These are phyloP conservation scores for Meloidogyne hapla DNA, from an alignment of 1,140 invertebrate genomes.

Conservation along the genomic window DNA sequence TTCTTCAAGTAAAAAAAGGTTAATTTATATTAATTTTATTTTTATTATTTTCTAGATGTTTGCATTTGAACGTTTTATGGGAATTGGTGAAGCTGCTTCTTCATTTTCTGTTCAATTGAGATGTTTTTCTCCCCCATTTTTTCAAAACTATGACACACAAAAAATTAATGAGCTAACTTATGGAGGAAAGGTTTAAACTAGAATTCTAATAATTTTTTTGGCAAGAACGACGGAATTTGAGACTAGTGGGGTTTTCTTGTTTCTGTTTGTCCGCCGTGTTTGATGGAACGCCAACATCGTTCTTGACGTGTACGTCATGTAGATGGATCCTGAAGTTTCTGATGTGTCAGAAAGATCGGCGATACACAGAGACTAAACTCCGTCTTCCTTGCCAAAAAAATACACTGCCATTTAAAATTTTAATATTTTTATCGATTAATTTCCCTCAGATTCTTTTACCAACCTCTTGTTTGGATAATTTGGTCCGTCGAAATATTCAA, in stretches of 20 bases:
- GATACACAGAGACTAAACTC: too few species aligned
- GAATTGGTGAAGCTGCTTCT: constrained; percentile 19
- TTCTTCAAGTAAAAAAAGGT: neutral
- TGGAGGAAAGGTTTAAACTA: constrained; percentile 61
- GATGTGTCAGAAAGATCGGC: too few species aligned
- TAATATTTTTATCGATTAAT: constrained; percentile 11
- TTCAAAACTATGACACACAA: constrained; percentile 43
- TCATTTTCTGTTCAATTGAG: constrained; percentile 43
- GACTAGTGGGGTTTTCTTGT: too few species aligned
- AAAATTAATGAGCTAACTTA: constrained; percentile 61
- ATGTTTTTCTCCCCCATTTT: constrained; percentile 57
- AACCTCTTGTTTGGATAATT: constrained; percentile 56
- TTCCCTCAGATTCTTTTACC: constrained; percentile 57
- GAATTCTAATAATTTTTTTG: too few species aligned
- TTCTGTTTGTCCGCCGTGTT: too few species aligned
- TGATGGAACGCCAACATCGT: too few species aligned
- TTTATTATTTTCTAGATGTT: constrained; percentile 24
- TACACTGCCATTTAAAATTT: too few species aligned
- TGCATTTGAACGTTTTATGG: constrained; percentile 39
- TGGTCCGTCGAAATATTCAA: constrained; percentile 81
- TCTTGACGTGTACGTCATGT: too few species aligned
- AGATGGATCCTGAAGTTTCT: too few species aligned
- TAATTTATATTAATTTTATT: neutral
- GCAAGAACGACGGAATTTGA: too few species aligned
- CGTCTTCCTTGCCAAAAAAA: too few species aligned